phyloP scores from a whole-genome alignment of 2,113 vertebrate species.

The Toxostoma redivivum region DNA sequence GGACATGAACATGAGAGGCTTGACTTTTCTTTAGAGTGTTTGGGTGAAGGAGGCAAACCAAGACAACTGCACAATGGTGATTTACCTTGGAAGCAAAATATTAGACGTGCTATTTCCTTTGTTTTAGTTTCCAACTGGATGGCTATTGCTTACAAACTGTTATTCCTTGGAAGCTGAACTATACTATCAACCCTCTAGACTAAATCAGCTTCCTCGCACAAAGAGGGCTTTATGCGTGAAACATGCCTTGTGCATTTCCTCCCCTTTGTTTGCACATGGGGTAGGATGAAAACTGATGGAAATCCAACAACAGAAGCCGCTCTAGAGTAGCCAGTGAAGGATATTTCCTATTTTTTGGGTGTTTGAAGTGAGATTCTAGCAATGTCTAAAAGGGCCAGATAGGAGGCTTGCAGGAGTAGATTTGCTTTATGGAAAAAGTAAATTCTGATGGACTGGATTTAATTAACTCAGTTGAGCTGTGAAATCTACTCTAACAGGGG shows the following conservation, averaged over 20 bases:
- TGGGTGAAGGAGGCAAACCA: not conserved
- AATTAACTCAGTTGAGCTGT: not conserved
- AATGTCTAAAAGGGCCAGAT: not conserved
- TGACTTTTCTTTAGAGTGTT: not conserved
- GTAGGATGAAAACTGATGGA: not conserved
- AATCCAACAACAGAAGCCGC: not conserved
- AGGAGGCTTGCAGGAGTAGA: not conserved
- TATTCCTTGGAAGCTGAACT: not conserved
- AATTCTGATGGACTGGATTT: not conserved
- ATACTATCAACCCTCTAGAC: not conserved
- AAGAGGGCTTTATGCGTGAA: not conserved
- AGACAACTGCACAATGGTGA: not conserved
- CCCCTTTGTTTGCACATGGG: not conserved
- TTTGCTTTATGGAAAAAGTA: not conserved
- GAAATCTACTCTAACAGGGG: not conserved
- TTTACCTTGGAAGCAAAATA: not conserved
- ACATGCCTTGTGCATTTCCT: not conserved
- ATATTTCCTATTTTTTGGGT: not conserved
- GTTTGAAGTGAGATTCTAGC: not conserved
- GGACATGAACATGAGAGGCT: not conserved
- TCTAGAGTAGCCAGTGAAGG: not conserved
- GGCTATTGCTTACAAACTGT: not conserved
- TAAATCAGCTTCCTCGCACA: not conserved
- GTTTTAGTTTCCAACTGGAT: not conserved
- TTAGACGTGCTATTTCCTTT: not conserved